These are phyloP conservation scores for Chrysopilus asiliformis DNA, from an alignment of 2,888 invertebrate genomes.

Conservation along the genomic window DNA sequence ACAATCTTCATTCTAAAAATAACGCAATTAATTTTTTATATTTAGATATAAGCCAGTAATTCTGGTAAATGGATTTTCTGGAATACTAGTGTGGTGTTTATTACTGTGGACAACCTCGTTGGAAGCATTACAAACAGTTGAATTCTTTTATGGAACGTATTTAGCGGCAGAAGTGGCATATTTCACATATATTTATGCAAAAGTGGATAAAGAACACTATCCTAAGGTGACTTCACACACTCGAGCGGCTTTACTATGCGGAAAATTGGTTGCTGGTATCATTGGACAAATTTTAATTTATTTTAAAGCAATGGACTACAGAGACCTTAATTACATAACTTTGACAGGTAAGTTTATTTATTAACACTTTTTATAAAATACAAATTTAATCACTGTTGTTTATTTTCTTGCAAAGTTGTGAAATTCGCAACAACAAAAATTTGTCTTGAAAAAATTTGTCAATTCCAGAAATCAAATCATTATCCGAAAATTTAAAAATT, in stretches of 20 bases:
- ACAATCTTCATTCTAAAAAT: no score
- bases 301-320: conserved; percentile 44
- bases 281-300: conserved; percentile 51
- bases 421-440: no score
- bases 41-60: conserved; percentile 74
- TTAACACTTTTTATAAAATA: no score
- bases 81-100: conserved; percentile 61
- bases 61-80: conserved; percentile 55
- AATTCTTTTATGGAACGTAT: conserved; percentile 68
- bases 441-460: no score
- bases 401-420: no score
- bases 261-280: conserved; percentile 51
- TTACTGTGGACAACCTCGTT: conserved; percentile 64
- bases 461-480: no score
- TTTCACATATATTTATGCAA: conserved; percentile 85
- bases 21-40: no score
- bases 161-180: conserved; percentile 87
- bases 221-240: conserved; percentile 61
- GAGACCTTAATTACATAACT: conserved; percentile 55
- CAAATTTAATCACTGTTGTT: no score
- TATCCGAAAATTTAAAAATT: no score
- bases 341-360: conserved; percentile 39
- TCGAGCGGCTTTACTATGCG: conserved; percentile 53
- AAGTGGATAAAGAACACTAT: conserved; percentile 56
- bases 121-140: conserved; percentile 52